These are phyloP conservation scores for Eonycteris spelaea DNA, from an alignment of 2,113 vertebrate species.

Conservation along the genomic window DNA sequence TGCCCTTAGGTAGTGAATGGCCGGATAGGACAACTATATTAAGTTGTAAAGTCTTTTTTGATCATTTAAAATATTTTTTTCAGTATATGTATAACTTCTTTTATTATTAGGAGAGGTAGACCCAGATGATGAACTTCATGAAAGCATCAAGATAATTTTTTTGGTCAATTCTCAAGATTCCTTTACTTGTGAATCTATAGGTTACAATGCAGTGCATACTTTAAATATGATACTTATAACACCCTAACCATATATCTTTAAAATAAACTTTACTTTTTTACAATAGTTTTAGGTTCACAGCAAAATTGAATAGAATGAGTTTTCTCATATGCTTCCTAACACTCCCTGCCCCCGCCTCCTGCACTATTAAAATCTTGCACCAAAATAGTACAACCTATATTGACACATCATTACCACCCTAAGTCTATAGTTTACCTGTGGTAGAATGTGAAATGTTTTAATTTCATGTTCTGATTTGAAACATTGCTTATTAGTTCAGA, in stretches of 20 bases:
- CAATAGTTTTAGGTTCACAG: not conserved
- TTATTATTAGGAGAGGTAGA: not conserved
- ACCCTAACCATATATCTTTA: not conserved
- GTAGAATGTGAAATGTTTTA: not conserved
- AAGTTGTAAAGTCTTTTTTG: not conserved
- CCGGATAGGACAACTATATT: not conserved
- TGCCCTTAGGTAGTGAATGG: not conserved
- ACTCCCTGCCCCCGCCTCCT: not conserved
- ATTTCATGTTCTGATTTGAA: not conserved
- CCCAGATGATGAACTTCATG: not conserved
- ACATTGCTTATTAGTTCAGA: not conserved
- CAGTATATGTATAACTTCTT: not conserved
- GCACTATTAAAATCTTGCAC: not conserved
- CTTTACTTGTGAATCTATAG: slow-evolving; percentile 12
- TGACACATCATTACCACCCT: not conserved
- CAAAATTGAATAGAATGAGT: not conserved
- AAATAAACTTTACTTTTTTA: not conserved
- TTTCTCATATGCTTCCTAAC: not conserved
- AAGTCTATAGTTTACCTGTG: not conserved
- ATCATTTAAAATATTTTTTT: not conserved
- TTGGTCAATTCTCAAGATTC: not conserved
- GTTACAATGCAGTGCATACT: not conserved
- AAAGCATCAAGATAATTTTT: slow-evolving; percentile 14
- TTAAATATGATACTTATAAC: not conserved
- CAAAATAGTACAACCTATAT: not conserved